These are phyloP conservation scores for Nyctalus aviator DNA, from an alignment of 2,797 vertebrate species.

Conservation along the genomic window DNA sequence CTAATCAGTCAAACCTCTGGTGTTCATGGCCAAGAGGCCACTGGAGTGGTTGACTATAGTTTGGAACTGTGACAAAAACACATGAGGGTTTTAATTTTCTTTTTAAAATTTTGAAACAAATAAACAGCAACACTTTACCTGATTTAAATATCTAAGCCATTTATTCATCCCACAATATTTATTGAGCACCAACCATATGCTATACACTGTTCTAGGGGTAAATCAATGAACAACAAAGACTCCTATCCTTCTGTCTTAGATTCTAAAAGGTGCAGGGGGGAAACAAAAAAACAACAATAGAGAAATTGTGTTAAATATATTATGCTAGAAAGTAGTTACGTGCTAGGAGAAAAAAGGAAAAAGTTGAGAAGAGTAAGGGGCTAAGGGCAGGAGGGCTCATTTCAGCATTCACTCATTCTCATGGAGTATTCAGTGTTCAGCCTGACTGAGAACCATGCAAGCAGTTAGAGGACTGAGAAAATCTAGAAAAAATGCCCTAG, in stretches of 20 bases:
- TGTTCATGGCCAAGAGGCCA: background rate
- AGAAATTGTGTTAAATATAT: background rate
- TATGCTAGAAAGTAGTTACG: background rate
- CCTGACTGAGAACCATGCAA: background rate
- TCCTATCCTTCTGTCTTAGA: background rate
- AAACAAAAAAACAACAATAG: background rate
- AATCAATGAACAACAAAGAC: background rate
- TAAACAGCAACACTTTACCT: background rate
- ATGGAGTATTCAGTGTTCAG: background rate
- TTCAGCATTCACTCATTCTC: background rate
- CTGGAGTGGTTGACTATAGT: background rate
- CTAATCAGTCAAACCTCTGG: background rate
- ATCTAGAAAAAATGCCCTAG: background rate
- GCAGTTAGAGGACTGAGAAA: background rate
- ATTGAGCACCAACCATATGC: background rate
- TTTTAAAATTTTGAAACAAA: background rate
- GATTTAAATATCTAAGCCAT: background rate
- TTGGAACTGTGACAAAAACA: background rate
- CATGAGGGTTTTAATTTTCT: background rate
- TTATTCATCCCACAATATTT: background rate
- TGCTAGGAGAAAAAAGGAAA: background rate
- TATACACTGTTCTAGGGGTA: background rate
- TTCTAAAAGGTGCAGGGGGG: background rate
- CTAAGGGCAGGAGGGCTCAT: background rate
- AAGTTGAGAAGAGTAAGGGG: background rate